These are phyloP conservation scores for Pseudoatta argentina DNA, from an alignment of 1,140 invertebrate genomes.

Conservation along the genomic window DNA sequence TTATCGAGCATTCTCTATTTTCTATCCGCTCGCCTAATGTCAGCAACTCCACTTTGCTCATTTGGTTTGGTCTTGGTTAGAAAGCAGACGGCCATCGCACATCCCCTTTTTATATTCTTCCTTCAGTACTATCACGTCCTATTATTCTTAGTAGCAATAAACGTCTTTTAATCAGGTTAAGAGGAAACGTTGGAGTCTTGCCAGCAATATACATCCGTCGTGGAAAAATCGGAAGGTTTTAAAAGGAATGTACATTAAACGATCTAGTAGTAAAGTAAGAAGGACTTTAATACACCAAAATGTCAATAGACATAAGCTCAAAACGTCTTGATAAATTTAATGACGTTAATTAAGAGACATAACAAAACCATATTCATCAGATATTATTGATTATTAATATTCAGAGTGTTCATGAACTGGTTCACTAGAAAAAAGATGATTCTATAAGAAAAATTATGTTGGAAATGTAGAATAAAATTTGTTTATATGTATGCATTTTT, in stretches of 20 bases:
- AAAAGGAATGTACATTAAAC: background rate
- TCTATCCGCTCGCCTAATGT: constrained; percentile 27
- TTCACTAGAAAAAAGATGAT: no score
- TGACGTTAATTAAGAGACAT: no score
- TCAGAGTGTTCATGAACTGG: no score
- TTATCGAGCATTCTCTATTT: constrained; percentile 51
- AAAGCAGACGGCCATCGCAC: constrained; percentile 35
- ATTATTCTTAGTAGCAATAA: constrained; percentile 65
- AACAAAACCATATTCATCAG: background rate
- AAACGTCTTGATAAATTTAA: background rate
- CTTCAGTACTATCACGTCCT: constrained; percentile 9
- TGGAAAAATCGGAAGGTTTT: constrained; percentile 30
- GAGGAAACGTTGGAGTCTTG: constrained; percentile 63
- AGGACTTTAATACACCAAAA: background rate
- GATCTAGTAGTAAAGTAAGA: background rate
- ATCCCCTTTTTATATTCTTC: constrained; percentile 25
- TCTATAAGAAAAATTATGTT: no score
- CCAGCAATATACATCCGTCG: constrained; percentile 45
- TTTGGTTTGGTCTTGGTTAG: constrained; percentile 10
- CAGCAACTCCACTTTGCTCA: background rate
- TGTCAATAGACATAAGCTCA: background rate
- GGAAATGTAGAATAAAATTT: no score
- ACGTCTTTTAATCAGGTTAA: constrained; percentile 77
- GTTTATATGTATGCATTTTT: no score
- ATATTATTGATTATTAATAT: background rate